Base-by-base conservation (phyloP, 1,140 invertebrate genomes). In the Bursaphelenchus mucronatus region DNA sequence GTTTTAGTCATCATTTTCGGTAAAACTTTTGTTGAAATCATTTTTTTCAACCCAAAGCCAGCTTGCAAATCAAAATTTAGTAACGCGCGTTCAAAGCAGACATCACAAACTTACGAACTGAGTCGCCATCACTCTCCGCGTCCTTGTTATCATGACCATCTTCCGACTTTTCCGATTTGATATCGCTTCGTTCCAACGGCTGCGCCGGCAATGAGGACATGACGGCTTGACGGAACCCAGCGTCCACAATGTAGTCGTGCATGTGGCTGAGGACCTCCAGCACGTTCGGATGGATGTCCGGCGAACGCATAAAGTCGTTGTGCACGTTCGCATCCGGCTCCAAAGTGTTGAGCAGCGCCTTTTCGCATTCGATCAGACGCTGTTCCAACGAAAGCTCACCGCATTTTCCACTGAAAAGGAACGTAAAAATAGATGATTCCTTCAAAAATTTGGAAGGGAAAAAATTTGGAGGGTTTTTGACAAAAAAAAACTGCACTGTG, bases 341-440 rank as follows among this genome's bases (percentile, higher is more conserved):
- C 41, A 59, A 50, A 1, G 57, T 15, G 57, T 59, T 59, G 46
- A 59, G 45, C 11, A 59, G 40, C 19, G 57, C 57, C 40, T 59
- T n/a, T 6, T 49, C 47, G 19, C 47, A 49, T 4, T 49, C 47
- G 19, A 49, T 49, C 13, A 49, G 47, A 4, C 47, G 13, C 19
- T 49, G 47, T 49, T 49, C 47, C 13, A 49, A 6, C 19, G 47
- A 19, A 49, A 19, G 13, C 13, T 49, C 30, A 30, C 30, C 47
- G 47, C 13, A 19, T 19, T 49, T 49, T n/a, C 47, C 47, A 19
- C 47, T 49, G 19, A 49, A 49, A 4, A 19, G 47, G 19, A 49
- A 3, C 47, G 19, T 49, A 49, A n/a, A n/a, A n/a, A 49, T 49
- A 49, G 19, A 49, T 19, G 19, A 19, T n/a, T 49, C 13, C 19